These are phyloP conservation scores for Dioctria linearis DNA, from an alignment of 2,888 invertebrate species.

Conservation along the genomic window DNA sequence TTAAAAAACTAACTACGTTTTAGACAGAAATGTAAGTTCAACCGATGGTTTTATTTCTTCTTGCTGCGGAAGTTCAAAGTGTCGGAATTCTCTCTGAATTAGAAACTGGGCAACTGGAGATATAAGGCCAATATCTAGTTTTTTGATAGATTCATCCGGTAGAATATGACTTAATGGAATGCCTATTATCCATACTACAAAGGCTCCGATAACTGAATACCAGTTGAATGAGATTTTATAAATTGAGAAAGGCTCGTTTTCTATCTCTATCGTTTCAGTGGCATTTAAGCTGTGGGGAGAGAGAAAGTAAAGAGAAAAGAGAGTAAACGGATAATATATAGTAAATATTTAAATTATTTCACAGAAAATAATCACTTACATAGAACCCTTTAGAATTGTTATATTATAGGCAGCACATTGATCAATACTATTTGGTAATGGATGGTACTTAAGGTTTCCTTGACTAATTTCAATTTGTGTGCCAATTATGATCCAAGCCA, in stretches of 20 bases:
- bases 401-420: conserved; percentile 64
- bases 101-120: conserved; percentile 63
- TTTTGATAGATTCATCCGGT: conserved; percentile 64
- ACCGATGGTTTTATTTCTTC: conserved; percentile 20
- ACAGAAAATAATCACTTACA: conserved; percentile 7
- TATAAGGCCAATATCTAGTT: conserved; percentile 65
- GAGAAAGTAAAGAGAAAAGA: too few relatives aligned
- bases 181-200: conserved; percentile 73
- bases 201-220: conserved; percentile 73
- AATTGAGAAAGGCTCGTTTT: conserved; percentile 68
- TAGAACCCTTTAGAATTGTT: conserved; percentile 41
- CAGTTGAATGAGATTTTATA: conserved; percentile 77
- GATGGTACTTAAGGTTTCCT: conserved; percentile 64
- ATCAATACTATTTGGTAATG: conserved; percentile 65
- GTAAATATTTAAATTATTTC: too few relatives aligned
- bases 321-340: too few relatives aligned
- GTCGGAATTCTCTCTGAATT: conserved; percentile 53
- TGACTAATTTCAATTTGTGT: conserved; percentile 64
- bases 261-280: conserved; percentile 60
- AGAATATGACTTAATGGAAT: conserved; percentile 74
- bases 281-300: not conserved
- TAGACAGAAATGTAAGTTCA: not conserved
- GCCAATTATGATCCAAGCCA: conserved; percentile 67
- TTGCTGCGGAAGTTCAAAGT: conserved; percentile 38
- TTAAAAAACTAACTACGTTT: not conserved